Conservation (phyloP, 2,888 invertebrate species). For the Aporophyla lueneburgensis region DNA sequence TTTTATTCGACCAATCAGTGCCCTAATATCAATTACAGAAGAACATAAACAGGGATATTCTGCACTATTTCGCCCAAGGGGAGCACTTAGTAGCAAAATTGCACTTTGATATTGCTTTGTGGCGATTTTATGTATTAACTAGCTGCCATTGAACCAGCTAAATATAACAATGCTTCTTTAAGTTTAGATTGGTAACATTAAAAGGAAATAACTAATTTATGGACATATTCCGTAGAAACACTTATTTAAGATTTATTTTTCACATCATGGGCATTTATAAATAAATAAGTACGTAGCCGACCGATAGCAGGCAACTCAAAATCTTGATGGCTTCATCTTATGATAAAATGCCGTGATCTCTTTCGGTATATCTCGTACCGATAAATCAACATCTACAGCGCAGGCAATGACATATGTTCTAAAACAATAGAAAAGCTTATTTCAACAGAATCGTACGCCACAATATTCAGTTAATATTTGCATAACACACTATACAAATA, state of each 20-base stretch:
- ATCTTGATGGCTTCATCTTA: not conserved
- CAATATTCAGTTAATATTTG: conserved; percentile 20
- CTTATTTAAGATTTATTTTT: no score
- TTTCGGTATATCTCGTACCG: not conserved
- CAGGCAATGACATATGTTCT: no score
- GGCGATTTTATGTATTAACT: conserved; percentile 58
- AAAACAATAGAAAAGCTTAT: not conserved
- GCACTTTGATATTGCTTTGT: conserved; percentile 64
- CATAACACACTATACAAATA: conserved; percentile 23
- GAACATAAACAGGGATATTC: conserved; percentile 42
- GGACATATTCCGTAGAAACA: not conserved
- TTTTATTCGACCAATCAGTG: conserved; percentile 55
- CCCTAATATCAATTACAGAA: conserved; percentile 53
- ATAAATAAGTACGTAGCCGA: not conserved
- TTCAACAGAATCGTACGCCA: not conserved
- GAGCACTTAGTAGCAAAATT: conserved; percentile 42
- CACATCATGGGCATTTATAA: no score
- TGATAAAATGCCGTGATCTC: not conserved
- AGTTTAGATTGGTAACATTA: conserved; percentile 2
- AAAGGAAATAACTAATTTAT: not conserved
- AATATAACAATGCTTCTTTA: conserved; percentile 16
- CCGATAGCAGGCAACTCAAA: not conserved
- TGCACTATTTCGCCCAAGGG: conserved; percentile 53
- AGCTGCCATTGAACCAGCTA: conserved; percentile 26
- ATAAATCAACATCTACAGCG: no score